Base-by-base conservation (phyloP, 2,888 invertebrate genomes). In the Melanostoma scalare region DNA sequence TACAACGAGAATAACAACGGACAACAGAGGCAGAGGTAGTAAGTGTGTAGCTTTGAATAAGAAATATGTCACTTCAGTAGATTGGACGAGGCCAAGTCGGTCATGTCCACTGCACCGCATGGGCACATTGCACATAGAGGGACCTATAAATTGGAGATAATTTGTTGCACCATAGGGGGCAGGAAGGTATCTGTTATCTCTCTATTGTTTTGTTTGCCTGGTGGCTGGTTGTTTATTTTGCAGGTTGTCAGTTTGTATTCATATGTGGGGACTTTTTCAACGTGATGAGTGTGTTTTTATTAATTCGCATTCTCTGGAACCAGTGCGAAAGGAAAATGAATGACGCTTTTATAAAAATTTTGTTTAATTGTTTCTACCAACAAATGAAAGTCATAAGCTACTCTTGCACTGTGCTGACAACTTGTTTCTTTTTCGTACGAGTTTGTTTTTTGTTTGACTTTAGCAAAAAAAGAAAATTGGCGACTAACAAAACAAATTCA, bases 71-170 rank as follows among this genome's bases (percentile, higher is more conserved):
- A 84, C 79, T 84, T 75, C 50, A 60, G 74, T 74, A 60, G 71
- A 84, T 84, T 84, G 79, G 84, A 63, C 79, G 73, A 71, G 74
- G 74, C 71, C 84, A 79, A 71, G 55, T 75, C 63, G 84, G 78
- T 78, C 78, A 71, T 79, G 74, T 74, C 53, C 65, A 46, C 52
- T 68, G 55, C 77, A 53, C 71, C 67, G 72, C 53, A 53, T 69
- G 72, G 20, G 69, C 71, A 58, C 63, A 74, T 67, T 84, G 74
- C 38, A 61, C 74, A 71, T 71, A 75, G 75, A 78, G 65, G 84
- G 78, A 36, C 75, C 86, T 86, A 86, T 87, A 87, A 87, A 87
- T 87, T 87, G 85, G 85, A 86, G 86, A 86, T 87, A 87, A 87
- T 87, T 87, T 87, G 87, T 86, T 86, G 87, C 87, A 75, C 86